These are phyloP conservation scores for Drosophila pandora DNA, from an alignment of 1,140 invertebrate genomes.

Conservation along the genomic window DNA sequence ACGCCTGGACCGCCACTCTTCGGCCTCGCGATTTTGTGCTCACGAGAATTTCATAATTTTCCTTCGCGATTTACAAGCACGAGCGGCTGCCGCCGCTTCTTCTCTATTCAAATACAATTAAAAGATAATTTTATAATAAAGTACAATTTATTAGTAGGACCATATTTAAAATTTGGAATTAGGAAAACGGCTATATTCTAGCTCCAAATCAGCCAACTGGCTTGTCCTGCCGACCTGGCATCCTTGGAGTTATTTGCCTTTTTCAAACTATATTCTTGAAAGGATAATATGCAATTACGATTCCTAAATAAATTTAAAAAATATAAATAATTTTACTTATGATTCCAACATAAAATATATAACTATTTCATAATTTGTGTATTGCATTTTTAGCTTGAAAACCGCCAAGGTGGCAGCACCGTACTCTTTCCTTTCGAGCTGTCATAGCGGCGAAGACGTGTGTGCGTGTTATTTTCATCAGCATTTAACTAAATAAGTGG, in stretches of 20 bases:
- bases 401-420: conserved; percentile 31
- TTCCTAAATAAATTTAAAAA: too few species aligned
- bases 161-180: background rate
- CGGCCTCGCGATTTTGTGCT: conserved; percentile 7
- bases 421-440: conserved; percentile 72
- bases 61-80: conserved; percentile 5
- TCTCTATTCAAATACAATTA: conserved; percentile 25
- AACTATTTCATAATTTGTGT: background rate
- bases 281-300: too few species aligned
- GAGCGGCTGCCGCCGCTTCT: background rate
- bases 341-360: background rate
- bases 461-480: conserved; percentile 68
- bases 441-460: conserved; percentile 69
- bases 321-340: too few species aligned
- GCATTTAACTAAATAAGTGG: conserved; percentile 37
- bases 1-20: conserved; percentile 2
- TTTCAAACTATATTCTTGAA: background rate
- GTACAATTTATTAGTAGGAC: conserved; percentile 5
- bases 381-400: background rate
- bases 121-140: conserved; percentile 7
- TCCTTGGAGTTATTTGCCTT: background rate
- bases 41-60: conserved; percentile 37
- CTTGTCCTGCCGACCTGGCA: background rate
- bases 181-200: background rate
- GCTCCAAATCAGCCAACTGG: background rate